Percentiles rank a stretch among this genome's conserved stretches.
Evolutionary conservation across 2,797 vertebrate genomes (phyloP).

Genomic region (Neoniphon sammara): DNA sequence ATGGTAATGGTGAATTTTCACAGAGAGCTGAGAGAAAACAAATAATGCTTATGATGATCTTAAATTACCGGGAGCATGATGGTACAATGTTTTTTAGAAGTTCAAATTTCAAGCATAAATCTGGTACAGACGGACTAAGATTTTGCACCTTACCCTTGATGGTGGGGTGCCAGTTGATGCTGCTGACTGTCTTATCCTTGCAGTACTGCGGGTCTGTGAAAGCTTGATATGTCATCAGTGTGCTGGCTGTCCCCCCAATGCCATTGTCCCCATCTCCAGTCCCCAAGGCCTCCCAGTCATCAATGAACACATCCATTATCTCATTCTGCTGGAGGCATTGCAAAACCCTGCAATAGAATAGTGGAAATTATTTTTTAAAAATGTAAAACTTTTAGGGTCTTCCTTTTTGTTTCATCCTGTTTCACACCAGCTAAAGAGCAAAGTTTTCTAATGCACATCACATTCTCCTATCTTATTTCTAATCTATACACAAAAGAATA

Average conservation of each 20-base stretch:
- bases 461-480: neutral
- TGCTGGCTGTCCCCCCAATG: constrained; percentile 78
- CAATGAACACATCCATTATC: constrained; percentile 87
- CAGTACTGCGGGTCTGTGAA: constrained; percentile 85
- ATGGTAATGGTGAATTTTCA: too few species aligned
- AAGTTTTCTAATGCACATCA: neutral
- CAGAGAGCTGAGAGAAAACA: too few species aligned
- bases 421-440: neutral
- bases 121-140: neutral
- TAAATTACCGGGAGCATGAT: too few species aligned
- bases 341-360: constrained; percentile 82
- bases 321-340: constrained; percentile 89
- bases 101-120: neutral
- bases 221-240: constrained; percentile 83
- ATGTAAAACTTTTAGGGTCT: neutral
- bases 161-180: constrained; percentile 90
- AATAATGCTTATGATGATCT: too few species aligned
- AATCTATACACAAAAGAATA: too few species aligned
- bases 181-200: constrained; percentile 87
- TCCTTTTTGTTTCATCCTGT: neutral
- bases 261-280: constrained; percentile 66
- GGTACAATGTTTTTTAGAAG: neutral
- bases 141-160: constrained; percentile 82
- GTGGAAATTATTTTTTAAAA: neutral
- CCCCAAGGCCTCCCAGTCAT: constrained; percentile 86